A percentile compares a stretch with the other conserved stretches of the same genome.
phyloP scores from a whole-genome alignment of 2,888 invertebrate genomes.

The Cephonodes hylas region DNA sequence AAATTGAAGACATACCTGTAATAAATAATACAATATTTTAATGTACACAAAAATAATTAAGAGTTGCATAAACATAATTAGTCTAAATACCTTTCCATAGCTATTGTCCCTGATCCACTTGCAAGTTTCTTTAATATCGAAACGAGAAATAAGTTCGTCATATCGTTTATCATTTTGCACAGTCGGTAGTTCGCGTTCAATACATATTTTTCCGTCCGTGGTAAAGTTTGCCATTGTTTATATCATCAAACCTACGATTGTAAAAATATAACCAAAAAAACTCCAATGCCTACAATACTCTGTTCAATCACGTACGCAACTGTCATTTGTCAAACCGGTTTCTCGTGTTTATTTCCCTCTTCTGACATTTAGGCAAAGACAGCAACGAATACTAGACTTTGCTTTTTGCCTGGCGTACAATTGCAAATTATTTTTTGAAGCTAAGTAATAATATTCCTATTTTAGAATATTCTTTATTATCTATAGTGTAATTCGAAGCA shows the following conservation, averaged over 20 bases:
- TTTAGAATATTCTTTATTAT: too few relatives aligned
- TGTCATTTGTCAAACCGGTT: background rate
- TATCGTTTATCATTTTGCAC: constrained; percentile 29
- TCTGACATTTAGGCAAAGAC: background rate
- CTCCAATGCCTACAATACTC: background rate
- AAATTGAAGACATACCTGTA: constrained; percentile 95
- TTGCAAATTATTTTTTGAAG: too few relatives aligned
- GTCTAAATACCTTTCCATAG: constrained; percentile 82
- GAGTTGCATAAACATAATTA: background rate
- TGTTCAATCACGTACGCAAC: too few relatives aligned
- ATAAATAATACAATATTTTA: constrained; percentile 23
- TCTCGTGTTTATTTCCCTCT: background rate
- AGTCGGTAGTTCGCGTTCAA: constrained; percentile 70
- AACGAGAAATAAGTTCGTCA: constrained; percentile 67
- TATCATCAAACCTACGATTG: background rate
- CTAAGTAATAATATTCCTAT: too few relatives aligned
- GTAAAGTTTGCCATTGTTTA: constrained; percentile 72
- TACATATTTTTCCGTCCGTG: constrained; percentile 76
- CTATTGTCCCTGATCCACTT: constrained; percentile 86
- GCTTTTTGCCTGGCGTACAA: too few relatives aligned
- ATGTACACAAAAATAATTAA: constrained; percentile 4
- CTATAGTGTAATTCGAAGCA: too few relatives aligned
- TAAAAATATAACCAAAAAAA: background rate
- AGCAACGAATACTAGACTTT: too few relatives aligned
- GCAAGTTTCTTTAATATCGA: constrained; percentile 82